phyloP scores from a whole-genome alignment of 2,797 vertebrate species.

The Argya squamiceps region DNA sequence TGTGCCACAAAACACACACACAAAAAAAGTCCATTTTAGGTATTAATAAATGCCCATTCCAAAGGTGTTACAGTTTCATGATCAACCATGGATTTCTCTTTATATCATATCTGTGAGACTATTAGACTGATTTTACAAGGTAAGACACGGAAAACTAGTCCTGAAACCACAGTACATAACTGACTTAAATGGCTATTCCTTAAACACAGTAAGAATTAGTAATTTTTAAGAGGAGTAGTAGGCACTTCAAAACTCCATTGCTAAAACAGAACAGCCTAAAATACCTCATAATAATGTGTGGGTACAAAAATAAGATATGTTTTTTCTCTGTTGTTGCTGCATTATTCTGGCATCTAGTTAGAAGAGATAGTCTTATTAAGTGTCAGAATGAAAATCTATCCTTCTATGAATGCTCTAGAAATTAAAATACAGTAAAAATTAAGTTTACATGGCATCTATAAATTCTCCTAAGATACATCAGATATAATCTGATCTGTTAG shows the following conservation, averaged over 20 bases:
- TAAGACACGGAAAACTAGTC: not conserved
- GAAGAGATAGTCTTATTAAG: not conserved
- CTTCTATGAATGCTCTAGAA: not conserved
- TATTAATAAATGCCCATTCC: not conserved
- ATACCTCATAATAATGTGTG: fast-evolving
- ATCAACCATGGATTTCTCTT: not conserved
- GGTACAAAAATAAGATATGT: not conserved
- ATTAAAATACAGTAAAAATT: not conserved
- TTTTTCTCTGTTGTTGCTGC: not conserved
- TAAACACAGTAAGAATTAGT: not conserved
- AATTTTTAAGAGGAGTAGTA: not conserved
- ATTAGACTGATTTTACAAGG: not conserved
- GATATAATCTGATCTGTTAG: not conserved
- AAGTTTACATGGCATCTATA: not conserved
- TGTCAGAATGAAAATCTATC: not conserved
- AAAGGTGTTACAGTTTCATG: not conserved
- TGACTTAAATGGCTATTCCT: not conserved
- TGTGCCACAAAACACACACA: not conserved
- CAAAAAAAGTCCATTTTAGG: not conserved
- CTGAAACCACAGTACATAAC: not conserved
- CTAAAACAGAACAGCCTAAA: not conserved
- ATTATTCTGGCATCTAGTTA: not conserved
- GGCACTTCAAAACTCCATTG: not conserved
- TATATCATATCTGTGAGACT: not conserved
- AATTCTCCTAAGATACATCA: not conserved